A percentile compares a stretch with the other conserved stretches of the same genome.
Conservation (phyloP, 2,113 vertebrate species). For the Spermophilus dauricus region DNA sequence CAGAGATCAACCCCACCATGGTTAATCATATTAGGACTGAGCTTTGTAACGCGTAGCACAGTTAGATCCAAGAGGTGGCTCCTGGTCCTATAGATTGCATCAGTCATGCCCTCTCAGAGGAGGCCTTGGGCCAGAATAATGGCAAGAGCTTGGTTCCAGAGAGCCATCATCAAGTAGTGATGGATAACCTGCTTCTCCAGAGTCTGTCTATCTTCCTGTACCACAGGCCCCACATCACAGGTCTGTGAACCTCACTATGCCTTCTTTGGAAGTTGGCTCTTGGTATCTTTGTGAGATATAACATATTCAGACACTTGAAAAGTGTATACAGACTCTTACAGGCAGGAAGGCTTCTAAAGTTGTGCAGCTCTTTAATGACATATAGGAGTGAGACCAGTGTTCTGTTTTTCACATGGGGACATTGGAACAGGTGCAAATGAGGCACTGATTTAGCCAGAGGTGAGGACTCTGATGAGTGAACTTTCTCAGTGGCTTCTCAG, state of each 20-base stretch:
- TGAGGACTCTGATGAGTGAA: background rate
- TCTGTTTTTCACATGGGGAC: background rate
- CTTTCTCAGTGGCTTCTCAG: background rate
- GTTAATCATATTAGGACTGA: background rate
- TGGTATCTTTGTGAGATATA: background rate
- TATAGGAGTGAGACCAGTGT: background rate
- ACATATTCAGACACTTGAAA: background rate
- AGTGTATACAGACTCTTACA: background rate
- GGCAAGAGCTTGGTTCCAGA: background rate
- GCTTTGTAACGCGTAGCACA: background rate
- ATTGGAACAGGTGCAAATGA: background rate
- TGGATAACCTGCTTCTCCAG: background rate
- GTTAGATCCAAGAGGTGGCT: background rate
- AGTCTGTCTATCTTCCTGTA: background rate
- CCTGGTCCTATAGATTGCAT: background rate
- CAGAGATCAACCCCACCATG: background rate
- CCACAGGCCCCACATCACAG: too few relatives aligned
- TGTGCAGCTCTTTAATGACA: background rate
- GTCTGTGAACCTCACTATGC: background rate
- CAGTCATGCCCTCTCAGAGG: background rate
- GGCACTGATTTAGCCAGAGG: background rate
- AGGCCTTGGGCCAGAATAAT: background rate
- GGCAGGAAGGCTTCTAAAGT: background rate
- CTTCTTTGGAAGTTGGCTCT: background rate
- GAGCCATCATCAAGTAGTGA: fast-evolving